phyloP scores from a whole-genome alignment of 2,113 vertebrate genomes.

The Anthoscopus minutus region DNA sequence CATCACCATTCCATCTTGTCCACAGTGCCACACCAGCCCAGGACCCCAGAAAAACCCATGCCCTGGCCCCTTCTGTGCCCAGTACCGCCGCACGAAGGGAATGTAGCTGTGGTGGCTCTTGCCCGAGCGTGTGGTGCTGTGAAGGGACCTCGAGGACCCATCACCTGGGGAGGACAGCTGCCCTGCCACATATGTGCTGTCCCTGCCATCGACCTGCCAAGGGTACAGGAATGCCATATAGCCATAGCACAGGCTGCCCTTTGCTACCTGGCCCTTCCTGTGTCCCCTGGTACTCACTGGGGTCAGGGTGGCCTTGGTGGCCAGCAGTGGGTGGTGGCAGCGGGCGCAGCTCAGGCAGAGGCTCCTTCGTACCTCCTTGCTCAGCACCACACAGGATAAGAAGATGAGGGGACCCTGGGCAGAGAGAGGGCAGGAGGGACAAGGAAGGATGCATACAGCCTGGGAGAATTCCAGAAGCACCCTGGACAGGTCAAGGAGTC shows the following conservation, averaged over 20 bases:
- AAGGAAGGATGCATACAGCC: not conserved
- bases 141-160: constrained; percentile 84
- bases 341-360: constrained; percentile 82
- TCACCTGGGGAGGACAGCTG: constrained; percentile 76
- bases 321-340: constrained; percentile 76
- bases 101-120: constrained; percentile 94
- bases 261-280: fast-evolving
- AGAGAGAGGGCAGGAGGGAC: not conserved
- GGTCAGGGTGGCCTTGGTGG: constrained; percentile 82
- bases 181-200: constrained; percentile 79
- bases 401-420: constrained; percentile 87
- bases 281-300: constrained; percentile 70
- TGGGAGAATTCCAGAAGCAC: not conserved
- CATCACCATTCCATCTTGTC: not conserved
- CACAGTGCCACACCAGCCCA: not conserved
- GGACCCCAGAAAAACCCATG: not conserved
- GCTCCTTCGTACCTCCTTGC: constrained; percentile 84
- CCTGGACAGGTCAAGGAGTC: not conserved
- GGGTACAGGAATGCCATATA: not conserved
- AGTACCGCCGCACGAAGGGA: constrained; percentile 82
- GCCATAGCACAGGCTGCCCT: not conserved
- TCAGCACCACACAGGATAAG: constrained; percentile 85
- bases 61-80: not conserved
- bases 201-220: constrained; percentile 79
- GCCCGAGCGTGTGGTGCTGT: constrained; percentile 84